These are phyloP conservation scores for Myoxocephalus aenaeus DNA, from an alignment of 2,797 vertebrate species.

Conservation along the genomic window DNA sequence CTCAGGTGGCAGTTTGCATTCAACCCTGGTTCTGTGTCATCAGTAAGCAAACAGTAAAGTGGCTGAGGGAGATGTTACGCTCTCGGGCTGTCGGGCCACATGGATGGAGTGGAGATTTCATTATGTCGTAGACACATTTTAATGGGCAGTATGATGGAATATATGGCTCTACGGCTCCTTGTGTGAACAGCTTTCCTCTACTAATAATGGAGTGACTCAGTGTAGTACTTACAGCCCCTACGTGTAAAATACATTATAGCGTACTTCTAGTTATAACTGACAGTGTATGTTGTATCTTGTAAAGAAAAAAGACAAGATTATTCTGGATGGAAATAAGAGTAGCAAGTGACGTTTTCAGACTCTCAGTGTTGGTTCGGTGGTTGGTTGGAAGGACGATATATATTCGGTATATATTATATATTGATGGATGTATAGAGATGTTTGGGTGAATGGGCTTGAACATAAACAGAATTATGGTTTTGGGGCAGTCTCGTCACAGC, in stretches of 20 bases:
- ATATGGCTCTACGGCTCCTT: slow-evolving; percentile 10
- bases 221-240: neutral
- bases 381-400: no score
- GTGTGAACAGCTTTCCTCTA: neutral
- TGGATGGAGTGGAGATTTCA: slow-evolving; percentile 13
- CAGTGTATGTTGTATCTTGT: neutral
- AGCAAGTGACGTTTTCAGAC: neutral
- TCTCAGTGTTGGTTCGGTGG: no score
- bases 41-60: slow-evolving; percentile 59
- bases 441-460: neutral
- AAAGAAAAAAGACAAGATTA: neutral
- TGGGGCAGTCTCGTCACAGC: neutral
- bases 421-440: neutral
- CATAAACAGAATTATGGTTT: neutral
- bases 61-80: slow-evolving; percentile 37
- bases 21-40: slow-evolving; percentile 37
- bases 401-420: no score
- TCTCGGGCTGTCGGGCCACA: slow-evolving; percentile 6
- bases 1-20: slow-evolving; percentile 58
- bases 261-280: slow-evolving; percentile 1
- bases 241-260: neutral
- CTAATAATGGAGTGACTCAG: slow-evolving; percentile 11
- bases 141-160: neutral
- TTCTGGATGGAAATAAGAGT: neutral
- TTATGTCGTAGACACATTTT: slow-evolving; percentile 26